These are phyloP conservation scores for Dicaeum eximium DNA, from an alignment of 2,113 vertebrate genomes.

Conservation along the genomic window DNA sequence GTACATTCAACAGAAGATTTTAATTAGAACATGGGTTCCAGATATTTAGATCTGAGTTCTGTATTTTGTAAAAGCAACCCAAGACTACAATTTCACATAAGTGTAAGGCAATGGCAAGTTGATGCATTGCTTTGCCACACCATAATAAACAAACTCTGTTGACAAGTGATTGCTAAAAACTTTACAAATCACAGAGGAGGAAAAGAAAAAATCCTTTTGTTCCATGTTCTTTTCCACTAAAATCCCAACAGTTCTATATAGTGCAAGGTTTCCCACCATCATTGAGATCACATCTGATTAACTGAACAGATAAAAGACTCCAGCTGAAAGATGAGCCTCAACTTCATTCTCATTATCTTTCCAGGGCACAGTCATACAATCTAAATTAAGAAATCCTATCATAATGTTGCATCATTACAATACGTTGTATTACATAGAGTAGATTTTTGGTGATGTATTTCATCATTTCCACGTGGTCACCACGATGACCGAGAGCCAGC, in stretches of 20 bases:
- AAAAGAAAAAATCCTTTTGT: background rate
- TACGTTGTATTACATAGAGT: background rate
- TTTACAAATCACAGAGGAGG: background rate
- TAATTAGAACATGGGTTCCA: background rate
- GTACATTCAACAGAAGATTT: accelerated
- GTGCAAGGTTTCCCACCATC: background rate
- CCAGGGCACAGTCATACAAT: background rate
- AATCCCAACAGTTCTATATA: background rate
- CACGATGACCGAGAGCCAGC: background rate
- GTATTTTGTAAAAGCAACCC: background rate
- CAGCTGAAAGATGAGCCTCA: background rate
- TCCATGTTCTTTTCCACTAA: background rate
- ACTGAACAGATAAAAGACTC: background rate
- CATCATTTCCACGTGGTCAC: background rate
- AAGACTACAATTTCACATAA: background rate
- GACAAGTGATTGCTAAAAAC: background rate
- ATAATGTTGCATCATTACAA: background rate
- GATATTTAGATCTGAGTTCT: background rate
- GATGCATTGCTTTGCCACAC: background rate
- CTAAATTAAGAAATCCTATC: background rate
- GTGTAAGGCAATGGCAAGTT: background rate
- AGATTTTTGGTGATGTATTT: background rate
- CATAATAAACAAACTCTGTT: background rate
- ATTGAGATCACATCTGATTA: background rate
- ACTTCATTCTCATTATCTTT: background rate